phyloP scores from a whole-genome alignment of 2,797 vertebrate species.

The Poeciliopsis paucimaculata region DNA sequence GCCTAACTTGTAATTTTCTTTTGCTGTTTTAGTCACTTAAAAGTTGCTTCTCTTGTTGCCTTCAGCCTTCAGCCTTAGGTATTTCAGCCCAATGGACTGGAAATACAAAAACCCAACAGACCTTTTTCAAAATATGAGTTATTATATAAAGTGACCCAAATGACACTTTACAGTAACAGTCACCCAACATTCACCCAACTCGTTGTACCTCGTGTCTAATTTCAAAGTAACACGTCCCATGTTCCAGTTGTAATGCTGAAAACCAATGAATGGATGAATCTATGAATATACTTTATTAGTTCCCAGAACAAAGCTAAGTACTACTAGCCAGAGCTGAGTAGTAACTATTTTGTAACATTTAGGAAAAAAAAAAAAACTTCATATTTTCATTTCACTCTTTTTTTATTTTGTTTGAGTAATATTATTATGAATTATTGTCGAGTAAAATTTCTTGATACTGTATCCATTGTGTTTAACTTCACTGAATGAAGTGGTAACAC shows the following conservation, averaged over 20 bases:
- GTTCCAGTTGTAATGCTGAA: neutral
- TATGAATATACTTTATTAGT: no score
- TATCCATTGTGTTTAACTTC: no score
- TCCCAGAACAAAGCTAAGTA: neutral
- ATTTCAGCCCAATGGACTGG: neutral
- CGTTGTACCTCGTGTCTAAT: neutral
- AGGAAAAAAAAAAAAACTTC: no score
- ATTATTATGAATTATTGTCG: no score
- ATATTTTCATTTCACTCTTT: no score
- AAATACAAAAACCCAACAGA: neutral
- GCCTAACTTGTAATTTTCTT: neutral
- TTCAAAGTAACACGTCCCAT: neutral
- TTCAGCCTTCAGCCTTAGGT: neutral
- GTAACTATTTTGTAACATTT: no score
- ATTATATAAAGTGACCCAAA: neutral
- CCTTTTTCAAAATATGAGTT: neutral
- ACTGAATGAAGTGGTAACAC: no score
- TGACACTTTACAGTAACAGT: neutral
- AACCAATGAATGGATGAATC: neutral
- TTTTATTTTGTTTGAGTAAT: no score
- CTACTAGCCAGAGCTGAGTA: neutral
- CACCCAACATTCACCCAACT: neutral
- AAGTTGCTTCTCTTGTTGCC: neutral
- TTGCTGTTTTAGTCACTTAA: neutral
- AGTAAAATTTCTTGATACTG: no score